Evolutionary conservation across 2,113 vertebrate genomes (phyloP).

Genomic region (Callaeas wilsoni): DNA sequence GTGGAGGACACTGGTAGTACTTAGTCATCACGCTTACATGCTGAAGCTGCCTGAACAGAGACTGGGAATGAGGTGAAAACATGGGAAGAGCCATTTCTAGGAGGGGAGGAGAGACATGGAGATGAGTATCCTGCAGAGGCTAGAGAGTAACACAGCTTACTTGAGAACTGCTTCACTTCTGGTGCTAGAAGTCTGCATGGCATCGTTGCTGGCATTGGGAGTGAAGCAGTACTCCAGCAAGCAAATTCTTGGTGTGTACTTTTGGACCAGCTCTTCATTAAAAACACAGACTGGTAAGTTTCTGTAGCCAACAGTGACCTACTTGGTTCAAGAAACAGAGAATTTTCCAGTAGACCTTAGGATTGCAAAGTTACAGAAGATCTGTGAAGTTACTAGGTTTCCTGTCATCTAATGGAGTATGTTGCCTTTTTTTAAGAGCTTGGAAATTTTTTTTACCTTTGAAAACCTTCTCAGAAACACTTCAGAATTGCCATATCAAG

Average conservation of each 20-base stretch:
- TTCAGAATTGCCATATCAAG: not conserved
- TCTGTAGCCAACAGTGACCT: not conserved
- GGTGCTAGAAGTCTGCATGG: not conserved
- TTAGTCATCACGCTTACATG: not conserved
- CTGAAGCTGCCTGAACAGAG: not conserved
- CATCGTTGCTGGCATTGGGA: not conserved
- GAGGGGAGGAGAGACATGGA: not conserved
- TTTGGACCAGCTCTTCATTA: not conserved
- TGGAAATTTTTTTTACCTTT: not conserved
- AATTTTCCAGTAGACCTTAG: not conserved
- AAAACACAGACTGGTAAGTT: not conserved
- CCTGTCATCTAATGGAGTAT: not conserved
- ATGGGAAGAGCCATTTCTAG: not conserved
- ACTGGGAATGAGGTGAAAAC: not conserved
- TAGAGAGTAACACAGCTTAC: not conserved
- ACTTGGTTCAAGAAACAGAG: not conserved
- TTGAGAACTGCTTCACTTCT: not conserved
- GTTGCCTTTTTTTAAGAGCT: not conserved
- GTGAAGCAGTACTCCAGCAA: not conserved
- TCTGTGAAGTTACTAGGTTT: not conserved
- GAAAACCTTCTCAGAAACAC: not conserved
- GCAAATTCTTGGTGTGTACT: not conserved
- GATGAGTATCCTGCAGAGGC: not conserved
- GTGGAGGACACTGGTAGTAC: not conserved
- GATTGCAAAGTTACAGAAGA: not conserved